Base-by-base conservation (phyloP, 1,140 invertebrate species). In the Drosophila albomicans region DNA sequence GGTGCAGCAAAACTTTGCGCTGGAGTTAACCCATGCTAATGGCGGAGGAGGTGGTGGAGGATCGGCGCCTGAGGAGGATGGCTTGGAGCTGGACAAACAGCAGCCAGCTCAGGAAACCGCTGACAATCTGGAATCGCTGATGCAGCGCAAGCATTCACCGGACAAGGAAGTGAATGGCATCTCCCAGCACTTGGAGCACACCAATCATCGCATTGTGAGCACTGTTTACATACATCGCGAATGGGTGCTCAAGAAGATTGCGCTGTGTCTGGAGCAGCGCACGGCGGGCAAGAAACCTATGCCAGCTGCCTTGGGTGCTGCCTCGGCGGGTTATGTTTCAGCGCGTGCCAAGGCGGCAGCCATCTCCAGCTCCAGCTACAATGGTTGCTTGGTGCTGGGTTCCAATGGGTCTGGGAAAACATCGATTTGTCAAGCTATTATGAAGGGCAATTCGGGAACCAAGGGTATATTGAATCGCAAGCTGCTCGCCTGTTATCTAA, bases 231-330 rank as follows among this genome's bases (percentile, higher is more conserved):
- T 93, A 38, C 91, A 93, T 49, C 95, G 98, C 11, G 98, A 99
- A 93, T 99, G 98, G 98, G 97, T 97, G 1, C 98, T 99, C 81
- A 96, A 97, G 90, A 99, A 99, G 93, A 94, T 99, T n/a, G 95
- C 96, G 1, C 96, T 98, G 79, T 98, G 97, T 74, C 90, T 99
- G 74, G 98, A 99, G 79, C 96, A 97, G 87, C 92, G 96, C 52
- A 96, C 96, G 0, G 94, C 85, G 1, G 84, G 91, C 25, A 92
- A 92, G 49, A 93, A 93, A 57, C 57, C 78, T 1, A 79, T 91
- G 46, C 87, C 91, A 0, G 86, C 63, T 3, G 66, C 82, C 0
- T 16, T 92, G 28, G 91, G 78, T 13, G 75, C 79, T 3, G 81
- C 73, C 3, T 70, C 70, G 6, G 74, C 71, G n/a, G 73, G 70